Evolutionary conservation across 2,888 invertebrate genomes (phyloP).

Genomic region (Drosophila fulvimacula): DNA sequence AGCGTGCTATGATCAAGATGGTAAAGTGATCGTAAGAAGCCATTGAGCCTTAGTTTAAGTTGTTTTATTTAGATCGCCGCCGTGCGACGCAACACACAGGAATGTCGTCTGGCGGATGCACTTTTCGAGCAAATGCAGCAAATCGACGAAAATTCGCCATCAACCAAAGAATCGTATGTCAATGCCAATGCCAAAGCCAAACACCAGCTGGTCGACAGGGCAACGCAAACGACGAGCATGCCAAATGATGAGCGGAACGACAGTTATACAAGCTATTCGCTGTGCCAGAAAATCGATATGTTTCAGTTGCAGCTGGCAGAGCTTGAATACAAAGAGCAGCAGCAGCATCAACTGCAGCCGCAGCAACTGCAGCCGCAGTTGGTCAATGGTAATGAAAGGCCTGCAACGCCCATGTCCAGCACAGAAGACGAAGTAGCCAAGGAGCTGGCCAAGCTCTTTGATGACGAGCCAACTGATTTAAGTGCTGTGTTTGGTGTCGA

Average conservation of each 20-base stretch:
- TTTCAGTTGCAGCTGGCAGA: conserved; percentile 74
- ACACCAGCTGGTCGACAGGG: conserved; percentile 36
- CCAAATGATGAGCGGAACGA: conserved; percentile 21
- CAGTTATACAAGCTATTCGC: conserved; percentile 42
- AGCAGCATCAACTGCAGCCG: not conserved
- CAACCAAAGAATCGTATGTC: not conserved
- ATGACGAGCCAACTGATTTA: conserved; percentile 74
- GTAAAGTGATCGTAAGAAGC: conserved; percentile 42
- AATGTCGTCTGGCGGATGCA: conserved; percentile 66
- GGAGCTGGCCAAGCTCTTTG: conserved; percentile 79
- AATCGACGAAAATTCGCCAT: not conserved
- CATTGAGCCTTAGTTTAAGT: not conserved
- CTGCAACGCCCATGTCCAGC: conserved; percentile 19
- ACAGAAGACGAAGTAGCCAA: conserved; percentile 72
- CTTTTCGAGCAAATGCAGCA: conserved; percentile 60
- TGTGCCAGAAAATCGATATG: conserved; percentile 80
- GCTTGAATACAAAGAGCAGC: conserved; percentile 23
- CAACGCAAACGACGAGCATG: conserved; percentile 48
- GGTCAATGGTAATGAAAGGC: not conserved
- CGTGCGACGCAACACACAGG: conserved; percentile 76
- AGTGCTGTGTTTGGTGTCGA: conserved; percentile 82
- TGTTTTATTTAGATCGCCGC: conserved; percentile 68
- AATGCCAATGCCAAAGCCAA: not conserved
- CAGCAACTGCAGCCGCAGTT: conserved; percentile 1
- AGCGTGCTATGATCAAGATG: conserved; percentile 81